Conservation (phyloP, 2,797 vertebrate genomes). For the Anisognathus igniventris region DNA sequence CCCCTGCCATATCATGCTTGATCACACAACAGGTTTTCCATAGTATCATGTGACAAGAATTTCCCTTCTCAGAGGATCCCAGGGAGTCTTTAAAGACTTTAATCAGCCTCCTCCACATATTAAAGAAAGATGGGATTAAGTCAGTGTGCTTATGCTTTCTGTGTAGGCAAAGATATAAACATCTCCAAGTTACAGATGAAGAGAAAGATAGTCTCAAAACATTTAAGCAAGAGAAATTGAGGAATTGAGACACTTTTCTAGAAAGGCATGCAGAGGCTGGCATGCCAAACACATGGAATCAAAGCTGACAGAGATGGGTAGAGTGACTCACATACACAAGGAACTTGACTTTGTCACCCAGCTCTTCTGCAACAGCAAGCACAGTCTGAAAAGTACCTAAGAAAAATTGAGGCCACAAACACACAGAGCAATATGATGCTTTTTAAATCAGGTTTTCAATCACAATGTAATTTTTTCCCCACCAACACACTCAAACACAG, state of each 20-base stretch:
- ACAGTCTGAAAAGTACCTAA: neutral
- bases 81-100: neutral
- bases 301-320: neutral
- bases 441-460: conserved; percentile 53
- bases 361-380: neutral
- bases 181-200: neutral
- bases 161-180: neutral
- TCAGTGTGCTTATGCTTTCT: neutral
- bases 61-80: neutral
- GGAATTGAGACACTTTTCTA: neutral
- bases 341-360: neutral
- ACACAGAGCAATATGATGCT: neutral
- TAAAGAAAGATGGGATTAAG: neutral
- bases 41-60: neutral
- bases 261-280: neutral
- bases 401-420: neutral
- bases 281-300: neutral
- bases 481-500: neutral
- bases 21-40: neutral
- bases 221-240: neutral
- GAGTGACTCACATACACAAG: neutral
- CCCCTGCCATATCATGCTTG: neutral
- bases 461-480: conserved; percentile 10
- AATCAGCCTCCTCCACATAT: neutral
- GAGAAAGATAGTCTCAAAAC: neutral